Conservation (phyloP, 2,888 invertebrate species). For the Pemphredon lugubris region DNA sequence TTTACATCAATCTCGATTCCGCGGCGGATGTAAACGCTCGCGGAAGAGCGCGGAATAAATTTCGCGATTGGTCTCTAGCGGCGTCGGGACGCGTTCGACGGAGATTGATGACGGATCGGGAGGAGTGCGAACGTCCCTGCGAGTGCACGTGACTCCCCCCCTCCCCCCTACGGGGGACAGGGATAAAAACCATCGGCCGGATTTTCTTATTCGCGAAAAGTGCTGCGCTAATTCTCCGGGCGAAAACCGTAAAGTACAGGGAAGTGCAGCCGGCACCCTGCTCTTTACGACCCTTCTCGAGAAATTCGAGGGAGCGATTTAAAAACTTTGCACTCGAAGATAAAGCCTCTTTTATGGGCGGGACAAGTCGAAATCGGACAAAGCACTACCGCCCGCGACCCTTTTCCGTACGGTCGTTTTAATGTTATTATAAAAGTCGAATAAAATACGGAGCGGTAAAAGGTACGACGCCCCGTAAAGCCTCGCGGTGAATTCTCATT, state of each 20-base stretch:
- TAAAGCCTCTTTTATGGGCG: neutral
- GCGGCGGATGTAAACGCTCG: neutral
- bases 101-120: neutral
- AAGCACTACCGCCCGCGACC: neutral
- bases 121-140: neutral
- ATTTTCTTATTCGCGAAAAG: neutral
- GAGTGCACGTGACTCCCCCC: no score
- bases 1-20: neutral
- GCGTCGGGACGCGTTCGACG: neutral
- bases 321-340: conserved; percentile 32
- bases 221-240: conserved; percentile 13
- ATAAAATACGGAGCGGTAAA: neutral
- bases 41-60: neutral
- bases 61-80: no score
- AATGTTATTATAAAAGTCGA: neutral
- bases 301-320: conserved; percentile 27
- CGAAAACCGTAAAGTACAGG: conserved; percentile 18
- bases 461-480: no score
- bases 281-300: conserved; percentile 13
- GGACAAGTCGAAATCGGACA: neutral
- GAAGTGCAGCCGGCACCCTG: conserved; percentile 6
- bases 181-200: neutral
- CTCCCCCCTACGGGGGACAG: no score
- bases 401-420: neutral
- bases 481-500: no score